phyloP scores from a whole-genome alignment of 2,797 vertebrate genomes.

The Mormyrus proboscirostris region DNA sequence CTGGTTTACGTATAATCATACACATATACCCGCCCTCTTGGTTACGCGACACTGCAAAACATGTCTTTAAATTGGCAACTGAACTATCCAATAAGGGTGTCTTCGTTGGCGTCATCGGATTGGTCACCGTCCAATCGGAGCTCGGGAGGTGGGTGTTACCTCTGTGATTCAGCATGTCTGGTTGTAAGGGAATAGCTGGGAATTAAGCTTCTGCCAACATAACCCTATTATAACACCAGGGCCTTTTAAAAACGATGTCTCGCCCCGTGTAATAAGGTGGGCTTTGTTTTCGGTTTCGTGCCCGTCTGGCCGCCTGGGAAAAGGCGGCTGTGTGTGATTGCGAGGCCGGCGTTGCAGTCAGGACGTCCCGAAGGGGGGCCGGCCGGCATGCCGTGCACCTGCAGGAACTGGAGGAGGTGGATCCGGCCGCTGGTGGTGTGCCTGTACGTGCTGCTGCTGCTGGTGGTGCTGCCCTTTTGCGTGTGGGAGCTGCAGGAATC shows the following conservation, averaged over 20 bases:
- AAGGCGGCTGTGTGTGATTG: neutral
- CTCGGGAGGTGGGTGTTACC: conserved; percentile 1
- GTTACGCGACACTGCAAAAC: neutral
- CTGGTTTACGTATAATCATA: neutral
- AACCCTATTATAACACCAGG: neutral
- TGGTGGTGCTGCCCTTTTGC: conserved; percentile 80
- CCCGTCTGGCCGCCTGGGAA: neutral
- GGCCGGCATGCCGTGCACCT: conserved; percentile 81
- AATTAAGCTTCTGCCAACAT: neutral
- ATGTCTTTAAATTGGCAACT: conserved; percentile 11
- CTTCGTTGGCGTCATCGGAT: neutral
- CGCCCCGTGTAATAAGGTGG: neutral
- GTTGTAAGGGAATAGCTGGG: neutral
- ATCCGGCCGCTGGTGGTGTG: conserved; percentile 84
- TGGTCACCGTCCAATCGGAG: conserved; percentile 13
- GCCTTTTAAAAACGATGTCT: neutral
- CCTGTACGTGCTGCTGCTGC: conserved; percentile 73
- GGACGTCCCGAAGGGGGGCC: neutral
- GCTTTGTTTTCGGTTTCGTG: neutral
- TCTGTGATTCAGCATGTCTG: neutral
- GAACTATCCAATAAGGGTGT: neutral
- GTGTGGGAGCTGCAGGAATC: conserved; percentile 87
- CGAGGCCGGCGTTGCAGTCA: neutral
- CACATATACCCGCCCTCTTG: neutral
- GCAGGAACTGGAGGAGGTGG: conserved; percentile 91